phyloP scores from a whole-genome alignment of 2,888 invertebrate species.

The Melieria omissa region DNA sequence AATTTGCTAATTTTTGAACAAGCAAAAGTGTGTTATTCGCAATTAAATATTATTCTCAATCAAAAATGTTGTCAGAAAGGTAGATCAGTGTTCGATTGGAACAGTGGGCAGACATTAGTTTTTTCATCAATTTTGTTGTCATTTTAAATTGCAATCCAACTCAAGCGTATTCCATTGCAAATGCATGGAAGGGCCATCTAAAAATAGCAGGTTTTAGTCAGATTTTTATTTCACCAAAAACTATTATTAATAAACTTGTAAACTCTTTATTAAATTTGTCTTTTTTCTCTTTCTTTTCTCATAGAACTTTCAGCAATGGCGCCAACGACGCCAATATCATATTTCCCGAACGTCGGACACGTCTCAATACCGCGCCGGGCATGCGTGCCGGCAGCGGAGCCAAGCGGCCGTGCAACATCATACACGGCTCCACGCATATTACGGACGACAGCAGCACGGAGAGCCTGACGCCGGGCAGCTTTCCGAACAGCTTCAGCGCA shows the following conservation, averaged over 20 bases:
- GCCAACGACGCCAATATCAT: slow-evolving; percentile 54
- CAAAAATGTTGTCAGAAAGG: too few relatives aligned
- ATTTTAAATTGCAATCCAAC: too few relatives aligned
- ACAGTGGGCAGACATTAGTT: too few relatives aligned
- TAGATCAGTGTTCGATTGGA: too few relatives aligned
- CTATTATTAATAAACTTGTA: background rate
- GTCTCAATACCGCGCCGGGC: slow-evolving; percentile 64
- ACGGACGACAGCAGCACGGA: slow-evolving; percentile 78
- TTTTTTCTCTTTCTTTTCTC: slow-evolving; percentile 50
- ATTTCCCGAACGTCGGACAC: slow-evolving; percentile 60
- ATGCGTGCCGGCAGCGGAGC: slow-evolving; percentile 52
- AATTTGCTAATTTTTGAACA: too few relatives aligned
- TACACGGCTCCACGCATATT: slow-evolving; percentile 60
- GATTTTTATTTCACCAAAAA: background rate
- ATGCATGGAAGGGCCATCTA: too few relatives aligned
- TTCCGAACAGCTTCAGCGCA: slow-evolving; percentile 55
- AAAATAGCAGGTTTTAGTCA: too few relatives aligned
- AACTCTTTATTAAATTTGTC: slow-evolving; percentile 6
- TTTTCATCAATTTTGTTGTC: too few relatives aligned
- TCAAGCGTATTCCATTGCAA: too few relatives aligned
- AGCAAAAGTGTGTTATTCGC: too few relatives aligned
- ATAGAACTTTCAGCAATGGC: slow-evolving; percentile 68
- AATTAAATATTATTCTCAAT: too few relatives aligned
- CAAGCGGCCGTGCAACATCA: slow-evolving; percentile 58
- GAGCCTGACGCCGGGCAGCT: slow-evolving; percentile 74